Evolutionary conservation across 2,113 vertebrate species (phyloP).

Genomic region (Tamias sibiricus): DNA sequence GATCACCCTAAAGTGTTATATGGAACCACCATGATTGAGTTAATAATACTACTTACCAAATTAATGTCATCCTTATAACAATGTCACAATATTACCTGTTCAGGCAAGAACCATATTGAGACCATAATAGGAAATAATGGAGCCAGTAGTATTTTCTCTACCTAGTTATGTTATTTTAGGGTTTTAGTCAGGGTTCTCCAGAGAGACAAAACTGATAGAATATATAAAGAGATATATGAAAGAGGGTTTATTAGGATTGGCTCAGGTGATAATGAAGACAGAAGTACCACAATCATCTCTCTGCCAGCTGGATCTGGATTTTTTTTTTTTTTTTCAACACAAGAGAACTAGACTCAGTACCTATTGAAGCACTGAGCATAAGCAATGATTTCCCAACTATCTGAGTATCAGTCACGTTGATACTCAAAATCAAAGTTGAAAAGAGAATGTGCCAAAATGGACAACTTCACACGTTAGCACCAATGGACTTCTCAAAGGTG

Average conservation of each 20-base stretch:
- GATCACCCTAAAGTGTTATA: neutral
- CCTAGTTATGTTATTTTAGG: neutral
- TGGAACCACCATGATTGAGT: neutral
- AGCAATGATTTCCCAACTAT: neutral
- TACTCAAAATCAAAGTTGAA: neutral
- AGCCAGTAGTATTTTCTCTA: neutral
- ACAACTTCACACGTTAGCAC: neutral
- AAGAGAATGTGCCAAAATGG: neutral
- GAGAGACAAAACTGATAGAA: neutral
- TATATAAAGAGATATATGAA: neutral
- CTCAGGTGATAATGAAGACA: neutral
- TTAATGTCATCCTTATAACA: neutral
- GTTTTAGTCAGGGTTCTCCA: neutral
- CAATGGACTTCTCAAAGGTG: neutral
- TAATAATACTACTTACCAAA: neutral
- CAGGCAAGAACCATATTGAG: neutral
- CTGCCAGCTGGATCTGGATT: no score
- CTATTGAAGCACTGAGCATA: neutral
- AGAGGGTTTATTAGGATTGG: neutral
- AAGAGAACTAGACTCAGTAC: rapidly evolving
- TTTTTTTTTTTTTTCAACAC: neutral
- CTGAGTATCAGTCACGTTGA: neutral
- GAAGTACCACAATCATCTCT: neutral
- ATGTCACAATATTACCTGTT: neutral
- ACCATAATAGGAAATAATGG: neutral